phyloP scores from a whole-genome alignment of 2,113 vertebrate genomes.

The Notechis scutatus region DNA sequence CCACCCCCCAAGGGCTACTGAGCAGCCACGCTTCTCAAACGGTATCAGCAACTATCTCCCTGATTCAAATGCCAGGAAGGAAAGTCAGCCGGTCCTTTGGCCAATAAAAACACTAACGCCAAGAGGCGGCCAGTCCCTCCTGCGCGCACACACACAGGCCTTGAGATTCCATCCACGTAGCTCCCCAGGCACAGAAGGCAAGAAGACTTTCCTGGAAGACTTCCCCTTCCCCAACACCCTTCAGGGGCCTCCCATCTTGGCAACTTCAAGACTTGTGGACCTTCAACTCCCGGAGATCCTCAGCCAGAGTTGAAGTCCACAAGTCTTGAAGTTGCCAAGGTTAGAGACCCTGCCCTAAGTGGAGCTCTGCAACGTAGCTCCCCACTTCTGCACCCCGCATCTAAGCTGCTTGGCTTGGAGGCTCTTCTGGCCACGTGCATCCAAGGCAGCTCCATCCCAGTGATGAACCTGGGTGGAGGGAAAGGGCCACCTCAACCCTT shows the following conservation, averaged over 20 bases:
- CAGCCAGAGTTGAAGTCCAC: too few species aligned
- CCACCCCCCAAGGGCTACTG: conserved; percentile 34
- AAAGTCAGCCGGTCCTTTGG: not conserved
- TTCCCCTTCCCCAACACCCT: not conserved
- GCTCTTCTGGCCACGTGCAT: not conserved
- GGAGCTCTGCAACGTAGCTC: not conserved
- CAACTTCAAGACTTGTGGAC: too few species aligned
- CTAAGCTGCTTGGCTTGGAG: not conserved
- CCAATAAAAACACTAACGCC: conserved; percentile 22
- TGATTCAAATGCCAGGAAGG: conserved; percentile 40
- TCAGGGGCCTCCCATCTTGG: too few species aligned
- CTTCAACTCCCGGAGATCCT: too few species aligned
- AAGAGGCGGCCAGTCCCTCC: not conserved
- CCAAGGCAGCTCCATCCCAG: not conserved
- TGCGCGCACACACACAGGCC: not conserved
- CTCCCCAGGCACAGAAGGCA: not conserved
- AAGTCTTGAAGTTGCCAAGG: too few species aligned
- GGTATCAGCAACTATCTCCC: conserved; percentile 49
- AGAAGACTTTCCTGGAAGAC: not conserved
- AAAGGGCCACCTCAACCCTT: not conserved
- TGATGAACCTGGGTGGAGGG: not conserved
- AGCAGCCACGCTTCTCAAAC: conserved; percentile 43
- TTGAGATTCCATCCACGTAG: not conserved
- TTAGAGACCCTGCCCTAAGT: too few species aligned
- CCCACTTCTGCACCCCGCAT: not conserved